Evolutionary conservation across 2,888 invertebrate species (phyloP), one percentile per base, ranked within the genome.

Genomic region (Phengaris alcon): DNA sequence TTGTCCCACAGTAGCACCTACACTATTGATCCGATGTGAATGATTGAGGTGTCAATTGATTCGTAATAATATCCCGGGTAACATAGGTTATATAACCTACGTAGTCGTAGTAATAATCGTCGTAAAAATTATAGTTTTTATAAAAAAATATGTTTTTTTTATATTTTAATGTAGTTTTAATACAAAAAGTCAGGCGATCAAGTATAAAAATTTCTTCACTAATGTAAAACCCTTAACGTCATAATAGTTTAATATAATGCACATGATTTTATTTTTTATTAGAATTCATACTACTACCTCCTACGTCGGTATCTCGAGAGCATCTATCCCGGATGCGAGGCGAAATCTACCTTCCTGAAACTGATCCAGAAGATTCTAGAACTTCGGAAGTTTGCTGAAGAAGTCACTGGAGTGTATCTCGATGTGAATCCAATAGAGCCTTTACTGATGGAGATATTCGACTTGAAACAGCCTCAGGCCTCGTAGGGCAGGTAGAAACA

Each of bases 381-480:
- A 85, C 95, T 99, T 44, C 96, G 97, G 80, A 96, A 96, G 83
- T 93, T 99, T 75, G 97, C 98, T 77, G 98, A 98, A 82, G 97
- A 97, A 82, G 96, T 98, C n/a, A 97, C 98, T 9, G 96, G 97
- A 59, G 97, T 98, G 6, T 97, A 98, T 87, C 94, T 99, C 48
- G 97, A 98, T 89, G 97, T 98, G 0, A 98, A 99, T 93, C 98
- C 99, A 52, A 97, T 99, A 69, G 98, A 98, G 83, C 99, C 99
- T 0, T 93, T 99, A 57, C 94, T 99, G 70, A 96, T 98, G 87
- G 99, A 99, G 94, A 98, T 99, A 85, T 98, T 99, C 83, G 98
- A 99, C 93, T 94, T 99, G 78, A 98, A 98, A 85, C 96, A 93
- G 51, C 64, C 64, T 2, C 93, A 93, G n/a, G 86, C 87, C 8